A percentile compares a stretch with the other conserved stretches of the same genome.
Evolutionary conservation across 2,888 invertebrate species (phyloP).

Genomic region (Agonopterix heracliana): DNA sequence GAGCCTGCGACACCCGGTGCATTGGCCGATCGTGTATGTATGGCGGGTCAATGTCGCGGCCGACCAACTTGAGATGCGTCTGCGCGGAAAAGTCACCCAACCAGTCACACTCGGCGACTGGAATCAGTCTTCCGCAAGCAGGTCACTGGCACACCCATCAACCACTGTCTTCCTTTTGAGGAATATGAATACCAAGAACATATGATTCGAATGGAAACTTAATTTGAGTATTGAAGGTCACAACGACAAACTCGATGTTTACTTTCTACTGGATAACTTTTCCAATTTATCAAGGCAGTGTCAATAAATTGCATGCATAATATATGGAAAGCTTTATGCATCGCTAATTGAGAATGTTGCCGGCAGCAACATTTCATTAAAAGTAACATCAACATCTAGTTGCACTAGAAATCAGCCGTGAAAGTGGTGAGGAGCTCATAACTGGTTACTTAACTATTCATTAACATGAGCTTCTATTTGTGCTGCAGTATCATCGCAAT

Average conservation of each 20-base stretch:
- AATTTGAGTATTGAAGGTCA: background rate
- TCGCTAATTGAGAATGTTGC: conserved; percentile 8
- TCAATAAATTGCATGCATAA: conserved; percentile 8
- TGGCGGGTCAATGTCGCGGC: conserved; percentile 71
- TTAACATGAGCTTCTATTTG: background rate
- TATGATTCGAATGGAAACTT: background rate
- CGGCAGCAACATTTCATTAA: conserved; percentile 28
- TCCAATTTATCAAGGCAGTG: conserved; percentile 14
- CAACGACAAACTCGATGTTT: conserved; percentile 1
- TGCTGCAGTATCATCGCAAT: background rate
- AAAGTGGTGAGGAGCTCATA: conserved; percentile 54
- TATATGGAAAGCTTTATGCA: conserved; percentile 14
- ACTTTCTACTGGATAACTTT: conserved; percentile 12
- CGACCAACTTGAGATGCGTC: conserved; percentile 52
- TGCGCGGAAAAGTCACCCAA: conserved; percentile 54
- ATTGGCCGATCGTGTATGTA: conserved; percentile 68
- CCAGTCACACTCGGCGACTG: conserved; percentile 42
- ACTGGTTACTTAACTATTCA: conserved; percentile 33
- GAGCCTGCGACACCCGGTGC: conserved; percentile 63
- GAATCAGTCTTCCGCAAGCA: conserved; percentile 49
- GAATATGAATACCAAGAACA: background rate
- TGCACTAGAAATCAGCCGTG: conserved; percentile 57
- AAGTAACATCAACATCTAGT: conserved; percentile 37
- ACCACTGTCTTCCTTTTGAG: conserved; percentile 18
- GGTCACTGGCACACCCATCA: conserved; percentile 54